A percentile compares a stretch with the other conserved stretches of the same genome.
These are phyloP conservation scores for Panonychus citri DNA, from an alignment of 1,140 invertebrate species.

Conservation along the genomic window DNA sequence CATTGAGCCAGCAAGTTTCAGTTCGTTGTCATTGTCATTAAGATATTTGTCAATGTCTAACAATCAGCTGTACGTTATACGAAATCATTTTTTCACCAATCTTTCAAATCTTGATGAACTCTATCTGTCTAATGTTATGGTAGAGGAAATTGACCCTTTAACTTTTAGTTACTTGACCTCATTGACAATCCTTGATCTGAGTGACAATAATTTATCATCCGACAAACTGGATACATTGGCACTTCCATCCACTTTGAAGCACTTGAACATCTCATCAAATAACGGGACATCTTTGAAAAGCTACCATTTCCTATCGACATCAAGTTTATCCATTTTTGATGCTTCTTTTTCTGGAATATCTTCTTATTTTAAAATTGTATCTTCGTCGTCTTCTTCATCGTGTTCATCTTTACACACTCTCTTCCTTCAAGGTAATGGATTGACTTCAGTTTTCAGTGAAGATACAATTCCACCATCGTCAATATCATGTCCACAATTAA, in stretches of 20 bases:
- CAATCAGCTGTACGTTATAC: constrained; percentile 26
- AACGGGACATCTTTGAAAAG: too few species aligned
- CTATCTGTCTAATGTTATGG: constrained; percentile 32
- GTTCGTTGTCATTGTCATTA: constrained; percentile 33
- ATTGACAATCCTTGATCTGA: constrained; percentile 41
- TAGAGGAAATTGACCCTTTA: constrained; percentile 33
- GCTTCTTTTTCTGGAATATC: too few species aligned
- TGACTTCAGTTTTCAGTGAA: too few species aligned
- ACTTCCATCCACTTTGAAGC: constrained; percentile 6
- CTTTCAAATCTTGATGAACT: constrained; percentile 16
- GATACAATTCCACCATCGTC: too few species aligned
- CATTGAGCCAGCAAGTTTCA: constrained; percentile 33
- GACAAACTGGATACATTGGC: constrained; percentile 7
- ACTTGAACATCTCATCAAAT: constrained; percentile 42
- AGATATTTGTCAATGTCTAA: constrained; percentile 35
- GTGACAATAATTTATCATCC: constrained; percentile 38
- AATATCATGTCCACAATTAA: too few species aligned
- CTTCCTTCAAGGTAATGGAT: too few species aligned
- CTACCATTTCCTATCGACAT: too few species aligned
- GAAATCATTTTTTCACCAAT: constrained; percentile 32
- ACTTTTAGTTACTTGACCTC: constrained; percentile 38
- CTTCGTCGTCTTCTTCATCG: too few species aligned
- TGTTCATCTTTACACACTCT: too few species aligned
- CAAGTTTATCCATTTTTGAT: too few species aligned
- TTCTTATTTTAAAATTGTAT: too few species aligned